Conservation (phyloP, 1,140 invertebrate species). For the Hesperophylax magnus region DNA sequence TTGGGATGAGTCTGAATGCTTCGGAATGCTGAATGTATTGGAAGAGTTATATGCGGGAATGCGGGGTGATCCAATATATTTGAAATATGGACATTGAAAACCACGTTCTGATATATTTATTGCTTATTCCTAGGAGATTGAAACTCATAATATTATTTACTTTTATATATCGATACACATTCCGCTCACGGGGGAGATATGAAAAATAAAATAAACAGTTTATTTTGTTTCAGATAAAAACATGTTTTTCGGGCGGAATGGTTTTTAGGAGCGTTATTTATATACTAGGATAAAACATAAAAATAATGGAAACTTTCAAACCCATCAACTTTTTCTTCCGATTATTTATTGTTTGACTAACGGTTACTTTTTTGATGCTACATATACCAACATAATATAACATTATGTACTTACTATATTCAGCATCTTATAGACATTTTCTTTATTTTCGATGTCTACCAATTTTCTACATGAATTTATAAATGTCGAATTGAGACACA, state of each 20-base stretch:
- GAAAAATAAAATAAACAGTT: constrained; percentile 35
- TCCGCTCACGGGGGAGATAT: constrained; percentile 9
- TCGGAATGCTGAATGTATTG: constrained; percentile 36
- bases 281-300: no score
- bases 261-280: not conserved
- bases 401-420: no score
- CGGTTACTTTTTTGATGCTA: no score
- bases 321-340: no score
- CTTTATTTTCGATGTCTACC: no score
- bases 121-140: constrained; percentile 57
- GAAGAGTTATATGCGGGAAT: constrained; percentile 6
- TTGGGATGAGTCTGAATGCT: no score
- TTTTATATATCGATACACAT: constrained; percentile 49
- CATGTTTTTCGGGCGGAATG: constrained; percentile 22
- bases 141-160: constrained; percentile 58
- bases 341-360: no score
- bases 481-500: no score
- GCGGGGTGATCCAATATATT: constrained; percentile 54
- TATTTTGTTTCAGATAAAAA: constrained; percentile 27
- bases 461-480: no score
- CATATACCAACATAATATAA: no score
- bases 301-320: no score
- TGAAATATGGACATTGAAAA: constrained; percentile 59
- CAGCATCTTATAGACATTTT: no score
- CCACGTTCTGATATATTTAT: constrained; percentile 56